phyloP scores from a whole-genome alignment of 64 coral and sea anemone species.

The Hydrozoanthus tunicans region DNA sequence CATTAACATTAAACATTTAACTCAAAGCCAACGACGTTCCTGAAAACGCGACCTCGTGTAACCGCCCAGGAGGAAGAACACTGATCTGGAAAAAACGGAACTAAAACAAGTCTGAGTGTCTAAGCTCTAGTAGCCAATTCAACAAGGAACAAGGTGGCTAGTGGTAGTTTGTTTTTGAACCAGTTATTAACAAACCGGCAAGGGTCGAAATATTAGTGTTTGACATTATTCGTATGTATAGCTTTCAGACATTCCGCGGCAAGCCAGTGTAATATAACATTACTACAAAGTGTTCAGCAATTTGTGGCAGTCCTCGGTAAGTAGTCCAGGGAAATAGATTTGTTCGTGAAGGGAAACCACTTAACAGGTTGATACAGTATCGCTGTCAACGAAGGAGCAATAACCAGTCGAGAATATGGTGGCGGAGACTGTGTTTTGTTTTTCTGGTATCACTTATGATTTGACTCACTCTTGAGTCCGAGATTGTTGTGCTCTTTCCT shows the following conservation, averaged over 20 bases:
- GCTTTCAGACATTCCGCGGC: background rate
- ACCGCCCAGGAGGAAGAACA: background rate
- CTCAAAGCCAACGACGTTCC: background rate
- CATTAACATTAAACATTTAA: constrained; percentile 23
- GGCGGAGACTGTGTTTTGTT: background rate
- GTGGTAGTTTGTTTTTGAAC: background rate
- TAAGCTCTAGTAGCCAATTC: background rate
- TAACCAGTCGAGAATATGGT: background rate
- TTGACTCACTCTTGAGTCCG: background rate
- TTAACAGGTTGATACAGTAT: constrained; percentile 2
- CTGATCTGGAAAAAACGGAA: background rate
- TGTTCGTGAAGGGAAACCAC: background rate
- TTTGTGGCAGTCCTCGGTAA: background rate
- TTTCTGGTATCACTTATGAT: background rate
- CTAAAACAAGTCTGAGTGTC: background rate
- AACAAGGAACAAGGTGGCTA: constrained; percentile 14
- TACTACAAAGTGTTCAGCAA: background rate
- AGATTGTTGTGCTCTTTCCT: background rate
- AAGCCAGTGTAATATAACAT: background rate
- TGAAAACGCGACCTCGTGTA: constrained; percentile 13
- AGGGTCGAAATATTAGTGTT: no score
- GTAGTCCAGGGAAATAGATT: background rate
- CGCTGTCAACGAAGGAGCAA: background rate
- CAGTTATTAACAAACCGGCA: background rate
- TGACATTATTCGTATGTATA: background rate